Conservation (phyloP, 2,113 vertebrate species). For the Vireo altiloquus region DNA sequence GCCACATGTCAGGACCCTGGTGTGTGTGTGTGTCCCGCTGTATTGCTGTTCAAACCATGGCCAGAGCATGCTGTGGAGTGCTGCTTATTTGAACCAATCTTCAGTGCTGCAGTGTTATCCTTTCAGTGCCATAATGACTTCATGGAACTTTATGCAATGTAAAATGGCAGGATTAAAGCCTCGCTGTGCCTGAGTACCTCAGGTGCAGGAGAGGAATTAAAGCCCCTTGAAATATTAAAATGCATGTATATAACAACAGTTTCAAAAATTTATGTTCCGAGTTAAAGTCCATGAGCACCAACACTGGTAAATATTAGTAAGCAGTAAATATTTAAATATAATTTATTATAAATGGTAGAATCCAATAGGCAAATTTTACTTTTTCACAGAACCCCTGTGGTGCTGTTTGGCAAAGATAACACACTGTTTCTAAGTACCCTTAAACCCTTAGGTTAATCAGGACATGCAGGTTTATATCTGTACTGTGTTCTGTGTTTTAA, state of each 20-base stretch:
- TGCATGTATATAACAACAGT: rapidly evolving
- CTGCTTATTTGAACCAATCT: not conserved
- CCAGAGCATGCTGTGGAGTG: not conserved
- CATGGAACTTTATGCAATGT: not conserved
- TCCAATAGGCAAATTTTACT: not conserved
- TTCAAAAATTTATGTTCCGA: not conserved
- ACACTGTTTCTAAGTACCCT: rapidly evolving
- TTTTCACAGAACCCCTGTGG: not conserved
- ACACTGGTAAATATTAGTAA: not conserved
- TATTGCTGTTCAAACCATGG: rapidly evolving
- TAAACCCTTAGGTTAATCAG: not conserved
- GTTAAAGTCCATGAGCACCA: not conserved
- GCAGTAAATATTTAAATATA: not conserved
- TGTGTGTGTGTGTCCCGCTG: not conserved
- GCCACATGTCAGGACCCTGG: not conserved
- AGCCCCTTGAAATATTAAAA: not conserved
- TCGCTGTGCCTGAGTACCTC: not conserved
- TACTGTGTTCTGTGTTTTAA: not conserved
- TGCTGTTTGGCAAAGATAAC: not conserved
- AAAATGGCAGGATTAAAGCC: not conserved
- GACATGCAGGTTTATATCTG: not conserved
- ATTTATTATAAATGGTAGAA: not conserved
- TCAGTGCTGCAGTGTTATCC: not conserved
- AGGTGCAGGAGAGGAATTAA: not conserved
- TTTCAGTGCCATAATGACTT: not conserved